Conservation (phyloP, 2,797 vertebrate species). For the Cyclopterus lumpus region DNA sequence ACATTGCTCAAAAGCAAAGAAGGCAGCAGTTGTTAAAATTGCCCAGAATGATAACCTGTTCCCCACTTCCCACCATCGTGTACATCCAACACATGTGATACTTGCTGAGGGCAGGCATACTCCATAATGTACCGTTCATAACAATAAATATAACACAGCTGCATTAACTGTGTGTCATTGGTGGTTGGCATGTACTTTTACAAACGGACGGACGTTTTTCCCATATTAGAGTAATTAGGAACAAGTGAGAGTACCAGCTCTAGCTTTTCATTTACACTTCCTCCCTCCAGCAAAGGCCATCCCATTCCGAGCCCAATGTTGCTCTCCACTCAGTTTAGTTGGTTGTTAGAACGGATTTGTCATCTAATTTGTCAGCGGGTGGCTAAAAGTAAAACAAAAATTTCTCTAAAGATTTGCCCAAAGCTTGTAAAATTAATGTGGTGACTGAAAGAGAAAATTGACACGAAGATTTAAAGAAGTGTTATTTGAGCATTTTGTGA, state of each 20-base stretch:
- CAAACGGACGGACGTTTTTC: neutral
- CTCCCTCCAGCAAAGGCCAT: neutral
- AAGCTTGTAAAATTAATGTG: constrained; percentile 5
- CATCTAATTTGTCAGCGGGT: constrained; percentile 17
- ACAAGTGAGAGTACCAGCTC: neutral
- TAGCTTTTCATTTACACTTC: constrained; percentile 9
- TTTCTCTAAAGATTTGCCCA: neutral
- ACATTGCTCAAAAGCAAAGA: constrained; percentile 1
- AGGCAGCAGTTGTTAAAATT: neutral
- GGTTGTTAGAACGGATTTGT: constrained; percentile 9
- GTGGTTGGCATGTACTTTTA: neutral
- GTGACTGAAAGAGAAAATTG: constrained; percentile 15
- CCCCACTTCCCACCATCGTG: neutral
- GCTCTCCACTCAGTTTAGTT: neutral
- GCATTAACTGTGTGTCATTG: neutral
- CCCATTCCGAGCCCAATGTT: neutral
- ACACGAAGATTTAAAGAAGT: constrained; percentile 19
- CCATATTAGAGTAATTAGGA: neutral
- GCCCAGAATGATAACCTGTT: too few species aligned
- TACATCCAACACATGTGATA: neutral
- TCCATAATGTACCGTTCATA: neutral
- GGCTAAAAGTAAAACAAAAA: constrained; percentile 9
- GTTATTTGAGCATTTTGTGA: neutral
- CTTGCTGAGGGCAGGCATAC: neutral
- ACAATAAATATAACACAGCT: neutral